Evolutionary conservation across 2,797 vertebrate species (phyloP), one percentile per base, ranked within the genome.

Genomic region (Cossypha polioptera): DNA sequence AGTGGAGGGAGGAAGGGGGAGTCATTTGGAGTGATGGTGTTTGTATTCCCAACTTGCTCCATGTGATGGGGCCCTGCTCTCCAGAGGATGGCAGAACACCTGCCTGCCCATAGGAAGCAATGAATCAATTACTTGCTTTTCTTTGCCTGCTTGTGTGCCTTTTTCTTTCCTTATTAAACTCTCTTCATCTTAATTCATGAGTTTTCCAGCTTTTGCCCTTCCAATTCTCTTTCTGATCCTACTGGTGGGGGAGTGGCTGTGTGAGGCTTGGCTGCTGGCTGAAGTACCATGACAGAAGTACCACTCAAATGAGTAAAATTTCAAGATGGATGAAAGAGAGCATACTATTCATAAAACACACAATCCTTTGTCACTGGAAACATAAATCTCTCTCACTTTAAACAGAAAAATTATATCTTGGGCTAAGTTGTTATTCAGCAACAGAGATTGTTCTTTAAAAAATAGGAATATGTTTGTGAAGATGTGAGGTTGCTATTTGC

Each of bases 31-130:
- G 16, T 14, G 28, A 6, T 38, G 5, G 5, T 20, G 13, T 20
- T 53, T 12, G 13, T 7, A 1, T 29, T 53, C 29, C 9, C 5
- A 61, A 20, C 1, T 29, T 28, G 3, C 7, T 4, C 24, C 9
- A 36, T 4, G n/a, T 38, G 6, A 53, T 24, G 16, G 22, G 12
- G 13, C 28, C 5, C 26, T 38, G 28, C 7, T 20, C 1, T 54
- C 24, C 72, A 4, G 33, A n/a, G 15, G 6, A 53, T 25, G 47
- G 38, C 63, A 5, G 72, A 47, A 67, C 33, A 35, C 5, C 17
- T 61, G 15, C 15, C 40, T 61, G 42, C 20, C 7, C 26, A 17
- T 5, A 7, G 31, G 55, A 68, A 55, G 9, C 26, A 55, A 6
- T 48, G 35, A n/a, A 61, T 55, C 40, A 48, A n/a, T 62, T n/a